These are phyloP conservation scores for Mirounga angustirostris DNA, from an alignment of 2,113 vertebrate species.

Conservation along the genomic window DNA sequence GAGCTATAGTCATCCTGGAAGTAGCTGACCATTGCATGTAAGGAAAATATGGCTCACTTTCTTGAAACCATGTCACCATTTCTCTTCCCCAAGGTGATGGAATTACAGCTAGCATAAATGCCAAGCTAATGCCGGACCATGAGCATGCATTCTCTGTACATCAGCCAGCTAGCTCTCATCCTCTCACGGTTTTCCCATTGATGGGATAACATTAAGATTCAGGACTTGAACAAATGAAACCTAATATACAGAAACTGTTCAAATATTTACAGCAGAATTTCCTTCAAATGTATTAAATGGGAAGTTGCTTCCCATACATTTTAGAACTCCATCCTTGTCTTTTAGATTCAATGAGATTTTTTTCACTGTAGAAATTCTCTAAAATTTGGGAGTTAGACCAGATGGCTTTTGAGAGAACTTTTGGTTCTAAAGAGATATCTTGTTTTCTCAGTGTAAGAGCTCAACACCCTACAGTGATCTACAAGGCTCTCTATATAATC, in stretches of 20 bases:
- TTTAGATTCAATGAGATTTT: slow-evolving; percentile 29
- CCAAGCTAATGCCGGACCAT: not conserved
- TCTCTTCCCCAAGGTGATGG: not conserved
- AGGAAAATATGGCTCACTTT: not conserved
- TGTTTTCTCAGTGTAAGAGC: not conserved
- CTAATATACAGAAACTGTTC: slow-evolving; percentile 54
- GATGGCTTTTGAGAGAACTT: slow-evolving; percentile 50
- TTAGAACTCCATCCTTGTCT: slow-evolving; percentile 25
- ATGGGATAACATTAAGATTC: slow-evolving; percentile 12
- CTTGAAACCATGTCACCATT: slow-evolving; percentile 9
- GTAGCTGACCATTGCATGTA: not conserved
- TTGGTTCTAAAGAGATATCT: slow-evolving; percentile 43
- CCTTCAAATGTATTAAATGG: slow-evolving; percentile 39
- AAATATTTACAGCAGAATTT: slow-evolving; percentile 56
- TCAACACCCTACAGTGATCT: not conserved
- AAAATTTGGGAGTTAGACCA: slow-evolving; percentile 50
- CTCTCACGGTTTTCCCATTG: slow-evolving; percentile 41
- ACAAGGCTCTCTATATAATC: not conserved
- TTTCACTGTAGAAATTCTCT: slow-evolving; percentile 40
- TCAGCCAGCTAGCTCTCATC: slow-evolving; percentile 30
- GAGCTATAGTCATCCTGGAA: not conserved
- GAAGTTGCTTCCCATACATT: slow-evolving; percentile 40
- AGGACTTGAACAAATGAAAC: slow-evolving; percentile 55
- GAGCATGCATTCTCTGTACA: not conserved
- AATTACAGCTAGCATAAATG: slow-evolving; percentile 39